Evolutionary conservation across 2,797 vertebrate genomes (phyloP), one percentile per base, ranked within the genome.

Genomic region (Myotis myotis): DNA sequence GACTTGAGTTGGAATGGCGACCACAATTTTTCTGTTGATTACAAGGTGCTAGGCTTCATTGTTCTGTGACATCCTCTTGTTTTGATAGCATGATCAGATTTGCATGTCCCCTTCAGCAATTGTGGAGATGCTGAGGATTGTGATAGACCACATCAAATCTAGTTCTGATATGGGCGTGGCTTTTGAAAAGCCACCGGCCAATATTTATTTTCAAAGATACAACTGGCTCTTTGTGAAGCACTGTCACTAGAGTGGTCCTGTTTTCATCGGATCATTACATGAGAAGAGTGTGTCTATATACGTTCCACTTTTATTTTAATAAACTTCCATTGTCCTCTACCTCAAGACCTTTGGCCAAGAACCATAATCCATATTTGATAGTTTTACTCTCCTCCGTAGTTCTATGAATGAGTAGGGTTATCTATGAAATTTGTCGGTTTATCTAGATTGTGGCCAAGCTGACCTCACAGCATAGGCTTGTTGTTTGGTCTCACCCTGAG

Each of bases 181-280:
- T 66, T 95, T 95, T 89, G 84, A 91, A 95, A 94, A 95, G 8
- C 68, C 33, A 94, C 30, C 70, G 33, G 82, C 92, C 87, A 95
- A 82, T 95, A 93, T 86, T 91, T 89, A 88, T 88, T 93, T 93
- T 72, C 16, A 71, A 79, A 91, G 36, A 64, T 79, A 70, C 25
- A 91, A 5, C 23, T 72, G 79, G 47, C n/a, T 88, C 12, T 75
- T 49, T 38, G 6, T 22, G 53, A 79, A 91, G 57, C 53, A 36
- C 4, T 16, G 15, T 90, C 66, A 68, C 20, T n/a, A 25, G 9
- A 22, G 16, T 19, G 8, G n/a, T 53, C 85, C 25, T 23, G 8
- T 96, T 84, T 75, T 15, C 28, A 66, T 8, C 33, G 33, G 86
- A 5, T 85, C 28, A 22, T 89, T 85, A 57, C 7, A 93, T 49